Base-by-base conservation (phyloP, 2,888 invertebrate genomes). In the Cheilosia pagana region DNA sequence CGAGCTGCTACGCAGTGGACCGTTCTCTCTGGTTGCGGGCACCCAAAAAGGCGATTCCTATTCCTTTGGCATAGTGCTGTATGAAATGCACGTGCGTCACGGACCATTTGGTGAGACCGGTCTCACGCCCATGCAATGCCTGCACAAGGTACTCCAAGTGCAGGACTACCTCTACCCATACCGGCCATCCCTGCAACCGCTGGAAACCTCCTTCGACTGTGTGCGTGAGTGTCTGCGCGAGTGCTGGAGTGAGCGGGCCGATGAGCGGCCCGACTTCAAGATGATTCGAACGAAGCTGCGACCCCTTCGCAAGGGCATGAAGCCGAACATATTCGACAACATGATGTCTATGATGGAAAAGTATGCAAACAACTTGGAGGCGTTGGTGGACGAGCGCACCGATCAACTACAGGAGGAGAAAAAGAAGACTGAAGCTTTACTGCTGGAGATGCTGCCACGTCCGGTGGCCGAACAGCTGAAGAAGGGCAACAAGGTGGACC, bases 271-370 rank as follows among this genome's bases (percentile, higher is more conserved):
- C 0, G 98, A 98, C 90, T 97, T 98, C 89, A 96, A 97, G 89
- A 93, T 94, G 19, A 95, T 98, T 74, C 93, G 97, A 35, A 94
- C 95, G 19, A 94, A 95, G 87, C 92, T 98, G 39, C 94, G 98
- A 50, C 97, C 97, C 0, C 93, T 98, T 75, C 93, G 96, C 70
- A 96, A 97, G 90, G 98, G 98, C 90, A 96, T 98, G 98, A 97
- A 97, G 92, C 95, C 97, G 19, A 98, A 98, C 92, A 98, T 99
- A 88, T 97, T 98, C 89, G 99, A 99, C 92, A 98, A 98, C 90
- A 98, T 99, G 98, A 97, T 98, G 94, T 96, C 96, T 0, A 98
- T 98, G 95, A 98, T 99, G 98, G 98, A 98, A 91, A 98, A 98
- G 90, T 98, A 99, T 90, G 98, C 98, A 12, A 98, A 96, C 89